Percentiles rank a stretch among this genome's conserved stretches.
phyloP scores from a whole-genome alignment of 2,113 vertebrate genomes.

The Chamaea fasciata region DNA sequence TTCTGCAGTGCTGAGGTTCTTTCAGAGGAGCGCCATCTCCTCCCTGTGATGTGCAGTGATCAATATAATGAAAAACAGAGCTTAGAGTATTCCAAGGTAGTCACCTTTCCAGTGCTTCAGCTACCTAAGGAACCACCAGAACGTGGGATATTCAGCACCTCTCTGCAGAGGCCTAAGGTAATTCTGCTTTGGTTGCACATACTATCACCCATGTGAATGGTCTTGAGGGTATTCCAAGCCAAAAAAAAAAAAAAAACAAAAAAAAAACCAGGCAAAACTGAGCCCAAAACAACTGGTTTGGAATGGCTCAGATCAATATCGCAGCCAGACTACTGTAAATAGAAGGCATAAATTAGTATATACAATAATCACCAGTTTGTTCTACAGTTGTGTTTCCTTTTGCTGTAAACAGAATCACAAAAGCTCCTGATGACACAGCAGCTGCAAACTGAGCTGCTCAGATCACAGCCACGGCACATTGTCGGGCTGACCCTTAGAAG shows the following conservation, averaged over 20 bases:
- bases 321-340: neutral
- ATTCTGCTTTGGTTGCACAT: neutral
- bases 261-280: neutral
- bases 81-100: neutral
- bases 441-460: slow-evolving; percentile 26
- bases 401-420: slow-evolving; percentile 39
- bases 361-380: slow-evolving; percentile 19
- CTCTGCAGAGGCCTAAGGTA: neutral
- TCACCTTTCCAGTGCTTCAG: neutral
- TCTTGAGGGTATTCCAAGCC: neutral
- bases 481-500: slow-evolving; percentile 49
- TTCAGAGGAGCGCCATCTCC: neutral
- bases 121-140: neutral
- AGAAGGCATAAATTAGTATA: slow-evolving; percentile 31
- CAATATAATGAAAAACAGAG: neutral
- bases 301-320: neutral
- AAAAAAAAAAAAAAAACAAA: neutral
- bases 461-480: slow-evolving; percentile 56
- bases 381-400: slow-evolving; percentile 18
- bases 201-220: neutral
- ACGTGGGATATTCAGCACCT: accelerated
- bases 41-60: neutral
- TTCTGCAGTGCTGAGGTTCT: neutral
- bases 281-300: neutral
- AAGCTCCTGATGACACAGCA: slow-evolving; percentile 61